Conservation (phyloP, 2,797 vertebrate genomes). For the Podargus strigoides region DNA sequence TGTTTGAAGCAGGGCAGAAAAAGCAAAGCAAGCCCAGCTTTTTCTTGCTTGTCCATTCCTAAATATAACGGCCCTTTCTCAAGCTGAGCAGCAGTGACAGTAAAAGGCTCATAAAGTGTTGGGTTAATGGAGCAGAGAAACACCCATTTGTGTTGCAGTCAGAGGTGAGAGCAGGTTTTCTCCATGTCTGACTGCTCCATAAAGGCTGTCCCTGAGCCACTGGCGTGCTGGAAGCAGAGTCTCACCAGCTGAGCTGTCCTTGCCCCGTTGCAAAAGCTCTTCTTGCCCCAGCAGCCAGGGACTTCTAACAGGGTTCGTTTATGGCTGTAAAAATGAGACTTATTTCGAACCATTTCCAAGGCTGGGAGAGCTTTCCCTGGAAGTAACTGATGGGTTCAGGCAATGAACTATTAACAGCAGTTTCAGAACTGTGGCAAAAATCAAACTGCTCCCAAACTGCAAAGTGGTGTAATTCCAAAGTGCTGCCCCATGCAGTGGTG, state of each 20-base stretch:
- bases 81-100: neutral
- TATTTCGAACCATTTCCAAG: neutral
- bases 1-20: neutral
- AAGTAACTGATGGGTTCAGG: neutral
- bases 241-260: neutral
- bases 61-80: neutral
- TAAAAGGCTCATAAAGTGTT: slow-evolving; percentile 28
- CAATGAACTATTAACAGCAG: neutral
- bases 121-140: slow-evolving; percentile 50
- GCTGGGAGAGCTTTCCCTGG: slow-evolving; percentile 13
- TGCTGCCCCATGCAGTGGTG: slow-evolving; percentile 14
- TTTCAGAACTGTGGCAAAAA: neutral
- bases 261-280: neutral
- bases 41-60: neutral
- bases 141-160: slow-evolving; percentile 30
- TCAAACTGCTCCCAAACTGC: neutral
- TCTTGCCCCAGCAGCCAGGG: neutral
- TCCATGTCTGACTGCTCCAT: neutral
- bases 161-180: neutral
- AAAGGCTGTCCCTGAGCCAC: neutral
- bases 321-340: neutral
- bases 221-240: neutral
- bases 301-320: neutral
- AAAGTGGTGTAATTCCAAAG: neutral
- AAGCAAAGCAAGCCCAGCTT: neutral